Evolutionary conservation across 1,140 invertebrate species (phyloP).

Genomic region (Drosophila pruinosa): DNA sequence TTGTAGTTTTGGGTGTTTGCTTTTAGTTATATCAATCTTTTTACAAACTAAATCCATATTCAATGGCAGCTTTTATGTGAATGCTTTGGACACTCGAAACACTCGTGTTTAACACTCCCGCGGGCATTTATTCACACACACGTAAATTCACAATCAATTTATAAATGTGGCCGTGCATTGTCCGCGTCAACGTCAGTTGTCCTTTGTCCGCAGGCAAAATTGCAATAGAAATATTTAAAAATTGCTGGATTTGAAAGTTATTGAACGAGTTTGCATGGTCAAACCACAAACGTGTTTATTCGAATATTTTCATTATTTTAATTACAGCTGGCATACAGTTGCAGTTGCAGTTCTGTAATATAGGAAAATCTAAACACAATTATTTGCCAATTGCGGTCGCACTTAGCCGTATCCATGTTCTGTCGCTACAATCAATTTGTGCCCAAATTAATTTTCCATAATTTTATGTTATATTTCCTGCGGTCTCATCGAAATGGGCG

Average conservation of each 20-base stretch:
- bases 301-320: slow-evolving; percentile 71
- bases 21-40: background rate
- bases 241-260: slow-evolving; percentile 15
- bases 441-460: slow-evolving; percentile 70
- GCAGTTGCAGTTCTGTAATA: background rate
- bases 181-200: background rate
- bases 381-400: slow-evolving; percentile 70
- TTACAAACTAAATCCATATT: background rate
- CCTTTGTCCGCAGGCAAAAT: slow-evolving; percentile 10
- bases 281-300: slow-evolving; percentile 45
- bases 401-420: slow-evolving; percentile 11
- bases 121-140: slow-evolving; percentile 9
- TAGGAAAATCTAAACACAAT: slow-evolving; percentile 37
- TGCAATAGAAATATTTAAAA: slow-evolving; percentile 49
- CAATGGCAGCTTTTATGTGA: background rate
- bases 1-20: background rate
- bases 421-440: slow-evolving; percentile 34
- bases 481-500: slow-evolving; percentile 19
- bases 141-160: slow-evolving; percentile 8
- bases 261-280: slow-evolving; percentile 50
- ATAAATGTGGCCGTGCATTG: background rate
- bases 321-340: slow-evolving; percentile 57
- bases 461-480: slow-evolving; percentile 54
- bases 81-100: background rate
- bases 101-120: background rate